Conservation (phyloP, 2,113 vertebrate species). For the Meleagris gallopavo region DNA sequence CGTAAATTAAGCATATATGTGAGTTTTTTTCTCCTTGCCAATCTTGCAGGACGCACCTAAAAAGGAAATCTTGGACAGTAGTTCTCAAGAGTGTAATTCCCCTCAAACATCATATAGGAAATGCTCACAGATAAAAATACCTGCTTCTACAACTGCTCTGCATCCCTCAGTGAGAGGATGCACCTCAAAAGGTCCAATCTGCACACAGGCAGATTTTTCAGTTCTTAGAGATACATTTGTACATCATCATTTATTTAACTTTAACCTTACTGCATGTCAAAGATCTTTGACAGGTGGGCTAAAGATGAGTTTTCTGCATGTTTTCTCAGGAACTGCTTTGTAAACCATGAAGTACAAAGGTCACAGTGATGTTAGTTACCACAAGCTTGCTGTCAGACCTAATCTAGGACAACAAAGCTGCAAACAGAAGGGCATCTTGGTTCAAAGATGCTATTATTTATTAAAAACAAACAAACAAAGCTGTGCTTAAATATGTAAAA, state of each 20-base stretch:
- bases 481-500: not conserved
- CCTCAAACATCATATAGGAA: not conserved
- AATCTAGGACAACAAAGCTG: not conserved
- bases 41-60: not conserved
- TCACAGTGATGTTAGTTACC: not conserved
- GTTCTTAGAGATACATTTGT: not conserved
- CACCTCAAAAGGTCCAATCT: not conserved
- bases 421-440: not conserved
- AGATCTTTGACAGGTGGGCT: not conserved
- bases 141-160: not conserved
- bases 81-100: not conserved
- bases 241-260: not conserved
- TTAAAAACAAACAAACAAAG: too few relatives aligned
- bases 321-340: not conserved
- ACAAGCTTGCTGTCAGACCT: not conserved
- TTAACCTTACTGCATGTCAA: not conserved
- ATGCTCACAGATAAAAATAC: not conserved
- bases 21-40: not conserved
- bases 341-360: not conserved
- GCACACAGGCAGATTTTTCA: not conserved
- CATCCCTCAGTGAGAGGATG: not conserved
- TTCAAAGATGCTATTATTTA: not conserved
- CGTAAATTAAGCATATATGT: not conserved
- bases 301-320: not conserved
- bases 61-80: not conserved